Percentiles rank a stretch among this genome's conserved stretches.
phyloP scores from a whole-genome alignment of 1,140 invertebrate species.

The Elysia chlorotica region DNA sequence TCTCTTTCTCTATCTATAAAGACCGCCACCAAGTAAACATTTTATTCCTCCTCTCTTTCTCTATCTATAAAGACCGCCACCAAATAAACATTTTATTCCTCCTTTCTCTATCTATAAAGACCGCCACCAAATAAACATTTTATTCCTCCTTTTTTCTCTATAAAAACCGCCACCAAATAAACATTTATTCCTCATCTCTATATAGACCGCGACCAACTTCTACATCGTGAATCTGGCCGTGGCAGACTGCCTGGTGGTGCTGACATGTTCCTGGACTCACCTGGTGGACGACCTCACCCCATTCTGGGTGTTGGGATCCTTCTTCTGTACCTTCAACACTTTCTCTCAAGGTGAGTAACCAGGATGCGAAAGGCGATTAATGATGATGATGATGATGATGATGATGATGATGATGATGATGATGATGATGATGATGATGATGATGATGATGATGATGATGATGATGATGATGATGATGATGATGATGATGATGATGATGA shows the following conservation, averaged over 20 bases:
- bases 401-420: constrained; percentile 5
- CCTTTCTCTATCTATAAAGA: too few relatives aligned
- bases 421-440: constrained; percentile 12
- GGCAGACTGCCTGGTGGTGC: constrained; percentile 58
- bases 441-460: constrained; percentile 12
- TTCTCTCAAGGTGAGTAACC: constrained; percentile 53
- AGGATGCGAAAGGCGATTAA: background rate
- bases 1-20: too few relatives aligned
- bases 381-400: constrained; percentile 10
- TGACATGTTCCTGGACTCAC: constrained; percentile 65
- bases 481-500: constrained; percentile 9
- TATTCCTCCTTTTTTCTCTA: too few relatives aligned
- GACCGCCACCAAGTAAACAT: too few relatives aligned
- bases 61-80: too few relatives aligned
- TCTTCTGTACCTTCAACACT: constrained; percentile 65
- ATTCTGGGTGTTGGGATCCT: constrained; percentile 58
- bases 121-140: too few relatives aligned
- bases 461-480: constrained; percentile 12
- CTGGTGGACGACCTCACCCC: constrained; percentile 53
- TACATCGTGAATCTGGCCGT: constrained; percentile 58
- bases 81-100: too few relatives aligned
- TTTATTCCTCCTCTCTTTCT: too few relatives aligned
- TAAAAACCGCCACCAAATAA: too few relatives aligned
- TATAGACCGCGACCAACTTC: constrained; percentile 52
- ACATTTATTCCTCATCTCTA: background rate